These are phyloP conservation scores for Halesus radiatus DNA, from an alignment of 1,140 invertebrate species.

Conservation along the genomic window DNA sequence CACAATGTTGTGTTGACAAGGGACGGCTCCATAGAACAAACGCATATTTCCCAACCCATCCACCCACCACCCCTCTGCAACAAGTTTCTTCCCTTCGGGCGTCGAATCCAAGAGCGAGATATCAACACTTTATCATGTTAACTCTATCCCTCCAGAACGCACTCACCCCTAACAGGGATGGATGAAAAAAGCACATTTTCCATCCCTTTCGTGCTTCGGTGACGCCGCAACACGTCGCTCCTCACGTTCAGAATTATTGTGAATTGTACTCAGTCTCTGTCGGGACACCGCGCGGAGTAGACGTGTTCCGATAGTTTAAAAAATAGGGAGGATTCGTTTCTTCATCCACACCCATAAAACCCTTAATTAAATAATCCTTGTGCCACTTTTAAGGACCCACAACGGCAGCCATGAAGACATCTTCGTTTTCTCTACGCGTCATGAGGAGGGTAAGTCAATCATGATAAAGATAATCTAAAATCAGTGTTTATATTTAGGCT, in stretches of 20 bases:
- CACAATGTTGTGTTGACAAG: too few species aligned
- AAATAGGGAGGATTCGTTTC: not conserved
- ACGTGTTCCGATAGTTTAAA: not conserved
- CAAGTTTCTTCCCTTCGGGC: not conserved
- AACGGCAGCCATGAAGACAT: conserved; percentile 75
- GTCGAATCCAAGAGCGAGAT: not conserved
- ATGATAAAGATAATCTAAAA: not conserved
- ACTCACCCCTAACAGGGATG: not conserved
- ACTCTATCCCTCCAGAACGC: not conserved
- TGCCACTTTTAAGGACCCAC: conserved; percentile 25
- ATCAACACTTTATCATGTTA: not conserved
- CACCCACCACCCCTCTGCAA: not conserved
- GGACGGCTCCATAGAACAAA: too few species aligned
- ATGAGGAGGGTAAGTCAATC: conserved; percentile 79
- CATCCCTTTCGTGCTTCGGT: not conserved
- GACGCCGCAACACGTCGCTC: not conserved
- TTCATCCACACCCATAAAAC: conserved; percentile 6
- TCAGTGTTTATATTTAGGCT: not conserved
- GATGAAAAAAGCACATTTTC: not conserved
- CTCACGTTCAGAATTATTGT: not conserved
- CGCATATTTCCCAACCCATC: too few species aligned
- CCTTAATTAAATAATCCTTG: conserved; percentile 4
- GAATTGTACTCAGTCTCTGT: conserved; percentile 32
- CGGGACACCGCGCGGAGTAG: conserved; percentile 25
- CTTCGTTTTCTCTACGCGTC: conserved; percentile 81